Evolutionary conservation across 2,797 vertebrate genomes (phyloP).

Genomic region (Danio aesculapii): DNA sequence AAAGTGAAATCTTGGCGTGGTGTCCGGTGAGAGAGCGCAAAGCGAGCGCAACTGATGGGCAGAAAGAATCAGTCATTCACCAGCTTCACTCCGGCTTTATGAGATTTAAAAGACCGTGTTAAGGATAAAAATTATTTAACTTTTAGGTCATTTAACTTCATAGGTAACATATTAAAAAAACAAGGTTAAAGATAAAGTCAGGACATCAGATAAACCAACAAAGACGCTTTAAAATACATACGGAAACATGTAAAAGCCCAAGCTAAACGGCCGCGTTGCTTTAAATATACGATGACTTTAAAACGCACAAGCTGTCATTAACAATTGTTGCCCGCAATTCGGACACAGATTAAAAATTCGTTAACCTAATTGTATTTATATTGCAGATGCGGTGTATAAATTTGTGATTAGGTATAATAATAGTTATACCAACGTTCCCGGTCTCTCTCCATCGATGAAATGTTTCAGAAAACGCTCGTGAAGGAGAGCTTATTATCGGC

Average conservation of each 20-base stretch:
- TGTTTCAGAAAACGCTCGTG: background rate
- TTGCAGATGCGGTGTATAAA: background rate
- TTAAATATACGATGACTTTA: background rate
- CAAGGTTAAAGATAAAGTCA: background rate
- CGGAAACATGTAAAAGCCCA: background rate
- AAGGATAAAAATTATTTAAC: background rate
- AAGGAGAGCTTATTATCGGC: too few species aligned
- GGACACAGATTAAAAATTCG: background rate
- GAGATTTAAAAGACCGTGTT: background rate
- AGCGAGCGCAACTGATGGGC: background rate
- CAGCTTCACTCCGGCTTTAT: background rate
- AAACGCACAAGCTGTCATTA: background rate
- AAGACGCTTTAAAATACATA: background rate
- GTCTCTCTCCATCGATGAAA: background rate
- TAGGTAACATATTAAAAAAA: background rate
- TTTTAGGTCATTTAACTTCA: background rate
- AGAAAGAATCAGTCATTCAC: background rate
- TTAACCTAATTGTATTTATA: background rate
- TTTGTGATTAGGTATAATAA: background rate
- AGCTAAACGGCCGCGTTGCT: background rate
- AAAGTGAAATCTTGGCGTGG: background rate
- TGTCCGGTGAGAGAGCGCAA: slow-evolving; percentile 1
- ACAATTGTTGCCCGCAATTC: background rate
- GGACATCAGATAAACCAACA: background rate
- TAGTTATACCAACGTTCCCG: background rate